phyloP scores from a whole-genome alignment of 2,113 vertebrate genomes.

The Sigmodon hispidus region DNA sequence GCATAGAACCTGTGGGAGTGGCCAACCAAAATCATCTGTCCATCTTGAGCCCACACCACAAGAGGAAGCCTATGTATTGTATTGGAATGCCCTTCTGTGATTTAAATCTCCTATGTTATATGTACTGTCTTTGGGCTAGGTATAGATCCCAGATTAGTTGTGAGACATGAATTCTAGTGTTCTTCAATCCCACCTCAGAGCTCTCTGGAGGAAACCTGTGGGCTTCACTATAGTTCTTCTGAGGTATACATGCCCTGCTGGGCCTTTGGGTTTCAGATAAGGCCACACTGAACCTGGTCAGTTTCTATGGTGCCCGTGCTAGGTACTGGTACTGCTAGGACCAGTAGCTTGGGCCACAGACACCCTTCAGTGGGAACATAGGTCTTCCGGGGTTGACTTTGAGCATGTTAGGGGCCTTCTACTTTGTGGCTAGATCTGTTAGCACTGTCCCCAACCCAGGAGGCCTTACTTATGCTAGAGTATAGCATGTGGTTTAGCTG shows the following conservation, averaged over 20 bases:
- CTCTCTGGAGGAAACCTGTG: neutral
- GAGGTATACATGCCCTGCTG: neutral
- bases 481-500: neutral
- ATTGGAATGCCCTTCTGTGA: neutral
- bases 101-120: neutral
- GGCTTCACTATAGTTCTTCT: neutral
- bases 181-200: neutral
- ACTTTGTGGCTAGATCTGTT: neutral
- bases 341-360: rapidly evolving
- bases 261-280: neutral
- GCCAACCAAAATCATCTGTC: too few relatives aligned
- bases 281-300: too few relatives aligned
- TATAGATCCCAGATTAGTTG: neutral
- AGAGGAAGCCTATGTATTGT: neutral
- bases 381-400: neutral
- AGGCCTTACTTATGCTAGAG: neutral
- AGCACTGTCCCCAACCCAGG: rapidly evolving
- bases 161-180: neutral
- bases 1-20: too few relatives aligned
- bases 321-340: too few relatives aligned
- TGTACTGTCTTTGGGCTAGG: neutral
- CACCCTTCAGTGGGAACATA: rapidly evolving
- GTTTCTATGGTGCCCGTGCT: neutral
- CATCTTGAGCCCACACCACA: too few relatives aligned
- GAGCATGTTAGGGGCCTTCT: neutral